Evolutionary conservation across 2,797 vertebrate genomes (phyloP).

Genomic region (Margarornis squamiger): DNA sequence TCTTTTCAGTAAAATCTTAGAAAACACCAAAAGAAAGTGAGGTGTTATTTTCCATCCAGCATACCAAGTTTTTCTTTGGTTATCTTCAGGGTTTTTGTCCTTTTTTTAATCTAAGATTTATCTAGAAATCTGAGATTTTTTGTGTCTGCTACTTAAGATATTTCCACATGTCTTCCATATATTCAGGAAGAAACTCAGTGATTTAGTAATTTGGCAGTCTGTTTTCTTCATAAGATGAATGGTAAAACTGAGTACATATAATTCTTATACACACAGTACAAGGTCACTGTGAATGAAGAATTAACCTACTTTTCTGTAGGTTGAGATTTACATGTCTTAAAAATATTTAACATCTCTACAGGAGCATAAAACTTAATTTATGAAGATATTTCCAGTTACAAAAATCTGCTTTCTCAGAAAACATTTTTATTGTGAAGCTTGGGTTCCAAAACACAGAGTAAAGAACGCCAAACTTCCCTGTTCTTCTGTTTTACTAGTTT

Average conservation of each 20-base stretch:
- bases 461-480: not conserved
- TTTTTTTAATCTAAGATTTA: not conserved
- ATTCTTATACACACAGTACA: not conserved
- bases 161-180: not conserved
- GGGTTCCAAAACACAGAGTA: not conserved
- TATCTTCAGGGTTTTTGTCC: not conserved
- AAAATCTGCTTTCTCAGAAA: not conserved
- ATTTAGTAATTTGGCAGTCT: not conserved
- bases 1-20: not conserved
- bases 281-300: not conserved
- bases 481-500: not conserved
- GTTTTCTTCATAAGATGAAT: not conserved
- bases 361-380: not conserved
- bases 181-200: not conserved
- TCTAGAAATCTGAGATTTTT: not conserved
- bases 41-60: not conserved
- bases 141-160: not conserved
- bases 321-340: not conserved
- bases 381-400: not conserved
- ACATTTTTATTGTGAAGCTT: not conserved
- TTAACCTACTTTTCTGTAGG: not conserved
- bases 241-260: not conserved
- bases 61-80: not conserved
- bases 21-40: not conserved
- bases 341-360: not conserved